Evolutionary conservation across 2,888 invertebrate species (phyloP).

Genomic region (Smittia sp.): DNA sequence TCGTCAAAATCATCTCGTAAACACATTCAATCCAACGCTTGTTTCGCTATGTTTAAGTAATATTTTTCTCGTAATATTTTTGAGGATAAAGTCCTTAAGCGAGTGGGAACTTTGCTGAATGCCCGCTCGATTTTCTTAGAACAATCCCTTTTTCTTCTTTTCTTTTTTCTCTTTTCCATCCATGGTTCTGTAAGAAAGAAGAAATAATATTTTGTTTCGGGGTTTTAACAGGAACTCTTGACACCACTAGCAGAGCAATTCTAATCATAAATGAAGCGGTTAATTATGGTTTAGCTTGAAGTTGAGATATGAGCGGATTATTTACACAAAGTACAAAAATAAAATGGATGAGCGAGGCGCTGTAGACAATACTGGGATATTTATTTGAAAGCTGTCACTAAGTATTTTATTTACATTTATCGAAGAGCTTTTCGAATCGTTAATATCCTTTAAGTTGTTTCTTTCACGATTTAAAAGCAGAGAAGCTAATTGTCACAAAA

Average conservation of each 20-base stretch:
- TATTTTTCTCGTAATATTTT: neutral
- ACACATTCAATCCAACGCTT: too few relatives aligned
- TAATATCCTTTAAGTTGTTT: neutral
- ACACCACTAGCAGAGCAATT: neutral
- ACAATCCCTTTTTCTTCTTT: slow-evolving; percentile 88
- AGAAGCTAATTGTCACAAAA: too few relatives aligned
- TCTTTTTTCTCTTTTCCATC: slow-evolving; percentile 86
- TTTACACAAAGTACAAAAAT: neutral
- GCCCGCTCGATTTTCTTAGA: slow-evolving; percentile 57
- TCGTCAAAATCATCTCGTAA: too few relatives aligned
- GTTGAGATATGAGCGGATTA: neutral
- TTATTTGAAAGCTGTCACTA: neutral
- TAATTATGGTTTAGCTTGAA: neutral
- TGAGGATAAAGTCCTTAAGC: neutral
- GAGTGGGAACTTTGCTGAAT: too few relatives aligned
- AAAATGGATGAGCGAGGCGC: neutral
- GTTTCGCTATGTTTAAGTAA: neutral
- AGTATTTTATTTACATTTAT: neutral
- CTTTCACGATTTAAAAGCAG: too few relatives aligned
- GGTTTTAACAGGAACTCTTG: neutral
- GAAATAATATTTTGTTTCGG: neutral
- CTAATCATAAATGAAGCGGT: neutral
- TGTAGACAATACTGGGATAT: slow-evolving; percentile 37
- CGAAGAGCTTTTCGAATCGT: neutral
- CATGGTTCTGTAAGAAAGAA: slow-evolving; percentile 63